phyloP scores from a whole-genome alignment of 35 echinoderm and acorn worm genomes.

The Lytechinus pictus region DNA sequence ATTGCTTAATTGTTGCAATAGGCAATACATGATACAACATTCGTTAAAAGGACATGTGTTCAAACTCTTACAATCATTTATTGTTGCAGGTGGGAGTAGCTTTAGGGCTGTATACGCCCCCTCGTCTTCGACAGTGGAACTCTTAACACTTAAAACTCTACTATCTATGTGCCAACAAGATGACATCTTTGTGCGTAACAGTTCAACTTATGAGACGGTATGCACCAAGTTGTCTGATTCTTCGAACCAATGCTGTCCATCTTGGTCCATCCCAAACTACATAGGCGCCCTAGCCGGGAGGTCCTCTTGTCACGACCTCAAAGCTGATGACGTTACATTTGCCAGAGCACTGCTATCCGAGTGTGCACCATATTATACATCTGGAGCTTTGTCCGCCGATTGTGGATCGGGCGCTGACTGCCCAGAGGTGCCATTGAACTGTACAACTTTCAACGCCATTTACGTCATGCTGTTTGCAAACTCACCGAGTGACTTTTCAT shows the following conservation, averaged over 20 bases:
- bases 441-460: constrained; percentile 8
- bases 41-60: background rate
- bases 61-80: background rate
- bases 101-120: constrained; percentile 20
- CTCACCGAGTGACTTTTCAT: constrained; percentile 1
- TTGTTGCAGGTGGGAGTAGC: background rate
- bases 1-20: background rate
- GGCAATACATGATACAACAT: background rate
- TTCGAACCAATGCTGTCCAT: background rate
- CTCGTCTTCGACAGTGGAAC: background rate
- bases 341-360: background rate
- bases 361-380: constrained; percentile 42
- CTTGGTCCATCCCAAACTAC: constrained; percentile 45
- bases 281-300: background rate
- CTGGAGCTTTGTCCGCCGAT: background rate
- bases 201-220: background rate
- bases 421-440: constrained; percentile 1
- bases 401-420: constrained; percentile 33
- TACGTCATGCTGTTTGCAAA: constrained; percentile 18
- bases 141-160: background rate
- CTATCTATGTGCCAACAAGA: constrained; percentile 33
- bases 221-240: background rate
- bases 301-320: constrained; percentile 26
- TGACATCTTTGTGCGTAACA: constrained; percentile 27
- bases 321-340: background rate